Base-by-base conservation (phyloP, 2,797 vertebrate genomes). In the Lerista edwardsae region DNA sequence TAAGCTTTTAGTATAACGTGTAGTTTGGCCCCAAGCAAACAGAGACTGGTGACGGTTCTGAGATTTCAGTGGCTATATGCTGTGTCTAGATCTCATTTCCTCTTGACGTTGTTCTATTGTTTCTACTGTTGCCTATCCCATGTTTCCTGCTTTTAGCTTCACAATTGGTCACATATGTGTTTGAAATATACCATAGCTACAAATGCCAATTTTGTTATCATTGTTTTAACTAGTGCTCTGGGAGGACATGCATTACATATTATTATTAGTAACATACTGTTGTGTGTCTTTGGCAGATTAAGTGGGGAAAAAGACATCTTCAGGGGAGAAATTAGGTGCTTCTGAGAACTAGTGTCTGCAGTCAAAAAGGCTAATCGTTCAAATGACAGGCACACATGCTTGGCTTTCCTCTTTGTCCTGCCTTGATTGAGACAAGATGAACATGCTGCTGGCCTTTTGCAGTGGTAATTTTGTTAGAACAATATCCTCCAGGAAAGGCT, bases 391-490 rank as follows among this genome's bases (percentile, higher is more conserved):
- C 84, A 84, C 64, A 79, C 91, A 68, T 85, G 90, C 88, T 75
- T 93, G 88, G 86, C 86, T 93, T 90, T 94, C 86, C 83, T 91
- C 90, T 95, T 92, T 86, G 86, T 21, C 7, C 75, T 69, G 61
- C 78, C 88, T 91, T 94, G 92, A 94, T 84, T 91, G 94, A 94
- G 92, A 94, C 74, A 80, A 59, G 68, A 88, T 80, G 93, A 94
- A 80, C 68, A 0, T 78, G 80, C 89, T 88, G 62, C 90, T 93
- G 88, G 94, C 93, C 90, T 93, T 76, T 83, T 80, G 89, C 87
- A 61, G 44, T 84, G 88, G 92, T 85, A 86, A 89, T 94, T 94
- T 93, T 92, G 92, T 92, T 93, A 91, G 90, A 93, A 92, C 90
- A 93, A 6, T 79, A 62, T 94, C 92, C 89, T 89, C 31, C 0